Evolutionary conservation across 2,888 invertebrate genomes (phyloP), one percentile per base, ranked within the genome.

Genomic region (Temnothorax unifasciatus): DNA sequence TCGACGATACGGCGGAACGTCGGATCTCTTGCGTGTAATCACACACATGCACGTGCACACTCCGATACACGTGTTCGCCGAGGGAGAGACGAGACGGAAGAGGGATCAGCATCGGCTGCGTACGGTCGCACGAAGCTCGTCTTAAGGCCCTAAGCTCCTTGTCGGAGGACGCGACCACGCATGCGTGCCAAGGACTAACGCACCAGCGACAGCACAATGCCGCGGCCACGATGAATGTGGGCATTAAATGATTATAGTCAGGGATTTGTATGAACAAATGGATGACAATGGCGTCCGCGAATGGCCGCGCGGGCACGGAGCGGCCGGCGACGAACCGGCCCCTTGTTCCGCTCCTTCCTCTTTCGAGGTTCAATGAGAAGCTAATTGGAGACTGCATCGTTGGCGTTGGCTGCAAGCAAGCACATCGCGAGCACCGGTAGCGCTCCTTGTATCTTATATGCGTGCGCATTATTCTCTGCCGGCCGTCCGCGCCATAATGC

Each of bases 161-260:
- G 93, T 92, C 91, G 92, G 85, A 86, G 90, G 88, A 92, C 93
- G 92, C 92, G 92, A 87, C 82, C 90, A 90, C 91, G 94, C 94
- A 93, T 94, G 92, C 92, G 92, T 91, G 89, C 92, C 85, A 91
- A 91, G 90, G 93, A 92, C 93, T 94, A 93, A 89, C 90, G 90
- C 86, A 86, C 86, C 85, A 83, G 86, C 87, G 85, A 83, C 88
- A 84, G 89, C 84, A 92, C 91, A 92, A 92, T 92, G 87, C 85
- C 84, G 86, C 85, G 86, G 77, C 90, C 76, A 84, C 89, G 90
- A 90, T 93, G 91, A 93, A 93, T 93, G 92, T 91, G 89, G 90
- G 93, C 92, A 93, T 93, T 93, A 93, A 93, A 91, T 92, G 93
- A 93, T 93, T 93, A 93, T 92, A 91, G 90, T 90, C 90, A 89